phyloP scores from a whole-genome alignment of 2,888 invertebrate genomes.

The Dendrolimus houi region DNA sequence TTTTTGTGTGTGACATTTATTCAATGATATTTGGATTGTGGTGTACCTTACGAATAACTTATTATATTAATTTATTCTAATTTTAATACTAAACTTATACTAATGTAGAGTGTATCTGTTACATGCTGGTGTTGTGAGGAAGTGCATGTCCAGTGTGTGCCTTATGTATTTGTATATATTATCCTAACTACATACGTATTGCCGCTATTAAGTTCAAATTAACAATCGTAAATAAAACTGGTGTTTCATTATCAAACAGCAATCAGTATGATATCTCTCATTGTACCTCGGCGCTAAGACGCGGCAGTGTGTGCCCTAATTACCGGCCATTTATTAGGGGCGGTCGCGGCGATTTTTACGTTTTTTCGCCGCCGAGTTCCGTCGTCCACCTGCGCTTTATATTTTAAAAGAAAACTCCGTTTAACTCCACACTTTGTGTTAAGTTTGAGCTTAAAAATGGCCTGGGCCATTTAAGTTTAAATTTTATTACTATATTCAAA shows the following conservation, averaged over 20 bases:
- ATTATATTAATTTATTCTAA: no score
- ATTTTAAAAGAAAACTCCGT: constrained; percentile 42
- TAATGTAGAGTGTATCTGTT: no score
- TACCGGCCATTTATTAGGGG: constrained; percentile 64
- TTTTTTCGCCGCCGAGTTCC: constrained; percentile 29
- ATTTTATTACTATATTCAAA: not conserved
- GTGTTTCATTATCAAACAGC: not conserved
- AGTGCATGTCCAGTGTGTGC: no score
- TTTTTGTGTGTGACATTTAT: no score
- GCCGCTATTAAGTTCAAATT: no score
- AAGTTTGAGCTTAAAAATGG: not conserved
- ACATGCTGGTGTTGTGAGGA: no score
- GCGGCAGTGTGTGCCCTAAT: constrained; percentile 52
- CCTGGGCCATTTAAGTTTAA: not conserved
- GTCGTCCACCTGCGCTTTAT: constrained; percentile 35
- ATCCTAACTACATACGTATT: no score
- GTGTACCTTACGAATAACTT: no score
- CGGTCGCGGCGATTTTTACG: constrained; percentile 57
- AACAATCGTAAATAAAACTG: no score
- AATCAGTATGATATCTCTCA: constrained; percentile 9
- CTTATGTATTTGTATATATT: no score
- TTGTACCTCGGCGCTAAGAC: constrained; percentile 22
- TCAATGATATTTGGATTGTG: no score
- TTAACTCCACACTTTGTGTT: constrained; percentile 23
- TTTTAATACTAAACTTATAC: no score